Evolutionary conservation across 2,888 invertebrate genomes (phyloP), one percentile per base, ranked within the genome.

Genomic region (Archaeoteleia sp.): DNA sequence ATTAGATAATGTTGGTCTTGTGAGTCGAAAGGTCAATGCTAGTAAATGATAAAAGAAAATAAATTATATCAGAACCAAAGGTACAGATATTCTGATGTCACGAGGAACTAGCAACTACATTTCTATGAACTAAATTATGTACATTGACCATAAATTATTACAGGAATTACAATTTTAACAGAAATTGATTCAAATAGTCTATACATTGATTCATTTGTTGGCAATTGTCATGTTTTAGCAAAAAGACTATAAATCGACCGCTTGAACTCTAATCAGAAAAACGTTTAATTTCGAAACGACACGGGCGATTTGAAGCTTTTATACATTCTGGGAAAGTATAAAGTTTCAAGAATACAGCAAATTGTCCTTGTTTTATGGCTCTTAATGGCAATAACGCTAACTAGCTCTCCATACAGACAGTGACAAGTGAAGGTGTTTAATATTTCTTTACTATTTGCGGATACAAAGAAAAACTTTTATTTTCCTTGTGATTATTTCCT

Each of bases 401-500:
- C 32, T 32, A 32, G 32, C 10, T 32, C 5, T 12, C 9, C 32
- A 7, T 5, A 37, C 17, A 12, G 13, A 15, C 34, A 25, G 34
- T 48, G 46, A 48, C 57, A 37, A 37, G 23, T 37, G 43, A 23
- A 30, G 14, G 39, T 10, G 14, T 53, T 25, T 40, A 53, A 46
- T 20, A 53, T 48, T 45, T 49, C 15, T 9, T 43, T 27, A 46
- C 27, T 53, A 61, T 61, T 61, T 45, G 30, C 35, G 30, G 15
- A 14, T 30, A 34, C n/a, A n/a, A n/a, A n/a, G n/a, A n/a, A n/a
- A n/a, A n/a, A n/a, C n/a, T n/a, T n/a, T n/a, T n/a, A n/a, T n/a
- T n/a, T n/a, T n/a, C n/a, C n/a, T n/a, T n/a, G n/a, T 43, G 60
- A 60, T 60, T 49, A 45, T 63, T 63, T 63, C 46, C 63, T 42